phyloP scores from a whole-genome alignment of 2,797 vertebrate genomes.

The Holocentrus rufus region DNA sequence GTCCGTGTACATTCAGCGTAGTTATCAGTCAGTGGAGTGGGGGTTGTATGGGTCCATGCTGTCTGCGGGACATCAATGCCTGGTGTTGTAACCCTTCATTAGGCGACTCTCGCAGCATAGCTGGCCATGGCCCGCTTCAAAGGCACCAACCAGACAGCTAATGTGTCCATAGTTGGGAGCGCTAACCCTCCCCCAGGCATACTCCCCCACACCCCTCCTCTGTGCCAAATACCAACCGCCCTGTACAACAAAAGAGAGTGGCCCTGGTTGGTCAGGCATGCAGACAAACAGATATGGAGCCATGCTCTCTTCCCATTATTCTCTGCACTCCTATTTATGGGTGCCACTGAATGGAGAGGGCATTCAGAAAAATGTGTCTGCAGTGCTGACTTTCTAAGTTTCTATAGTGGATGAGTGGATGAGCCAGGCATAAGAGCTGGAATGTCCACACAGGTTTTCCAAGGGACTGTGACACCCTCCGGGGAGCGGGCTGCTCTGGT shows the following conservation, averaged over 20 bases:
- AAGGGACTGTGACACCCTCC: constrained; percentile 51
- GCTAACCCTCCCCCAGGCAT: constrained; percentile 62
- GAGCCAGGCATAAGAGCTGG: constrained; percentile 54
- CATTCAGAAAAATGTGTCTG: constrained; percentile 36
- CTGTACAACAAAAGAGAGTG: constrained; percentile 59
- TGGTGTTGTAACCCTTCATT: constrained; percentile 62
- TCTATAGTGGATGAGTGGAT: constrained; percentile 21
- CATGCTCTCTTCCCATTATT: constrained; percentile 46
- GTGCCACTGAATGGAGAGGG: constrained; percentile 36
- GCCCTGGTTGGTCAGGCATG: constrained; percentile 46
- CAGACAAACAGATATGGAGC: constrained; percentile 54
- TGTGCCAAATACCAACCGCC: constrained; percentile 52
- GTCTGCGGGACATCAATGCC: constrained; percentile 52
- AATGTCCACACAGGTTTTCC: constrained; percentile 51
- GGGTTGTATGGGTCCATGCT: constrained; percentile 34
- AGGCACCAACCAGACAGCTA: constrained; percentile 62
- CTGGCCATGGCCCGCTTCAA: constrained; percentile 61
- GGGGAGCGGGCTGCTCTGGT: constrained; percentile 48
- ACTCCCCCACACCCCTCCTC: constrained; percentile 31
- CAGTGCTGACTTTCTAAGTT: constrained; percentile 39
- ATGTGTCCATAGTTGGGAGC: constrained; percentile 55
- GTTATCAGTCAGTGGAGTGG: constrained; percentile 20
- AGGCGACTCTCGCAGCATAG: constrained; percentile 63
- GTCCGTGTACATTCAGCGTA: constrained; percentile 24
- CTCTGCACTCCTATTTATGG: constrained; percentile 36